Percentiles rank a stretch among this genome's conserved stretches.
Evolutionary conservation across 1,140 invertebrate species (phyloP).

Genomic region (Cotesia vestalis): DNA sequence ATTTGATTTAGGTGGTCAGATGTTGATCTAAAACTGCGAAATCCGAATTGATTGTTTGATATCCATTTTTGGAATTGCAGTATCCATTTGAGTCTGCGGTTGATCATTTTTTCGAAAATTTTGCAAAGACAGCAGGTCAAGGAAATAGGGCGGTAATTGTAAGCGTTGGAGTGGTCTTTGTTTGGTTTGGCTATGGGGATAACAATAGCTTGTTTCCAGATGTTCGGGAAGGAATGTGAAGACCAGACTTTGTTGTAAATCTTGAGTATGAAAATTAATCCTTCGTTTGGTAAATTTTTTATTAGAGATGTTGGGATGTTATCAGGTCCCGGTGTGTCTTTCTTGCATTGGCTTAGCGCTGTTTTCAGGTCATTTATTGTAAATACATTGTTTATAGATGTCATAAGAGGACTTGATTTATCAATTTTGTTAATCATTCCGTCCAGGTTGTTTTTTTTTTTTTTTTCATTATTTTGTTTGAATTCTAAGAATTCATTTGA

Average conservation of each 20-base stretch:
- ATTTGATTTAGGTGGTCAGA: conserved; percentile 8
- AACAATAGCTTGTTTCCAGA: background rate
- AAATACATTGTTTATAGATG: too few species aligned
- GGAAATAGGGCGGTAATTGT: conserved; percentile 6
- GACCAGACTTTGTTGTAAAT: conserved; percentile 5
- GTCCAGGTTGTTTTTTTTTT: too few species aligned
- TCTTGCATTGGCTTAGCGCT: background rate
- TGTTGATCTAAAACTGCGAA: conserved; percentile 2
- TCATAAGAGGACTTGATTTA: too few species aligned
- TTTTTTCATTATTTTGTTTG: too few species aligned
- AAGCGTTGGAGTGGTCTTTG: conserved; percentile 3
- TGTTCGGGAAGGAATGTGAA: background rate
- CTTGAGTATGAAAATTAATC: conserved; percentile 7
- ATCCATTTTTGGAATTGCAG: background rate
- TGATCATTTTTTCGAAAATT: conserved; percentile 15
- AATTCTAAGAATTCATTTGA: too few species aligned
- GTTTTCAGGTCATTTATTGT: too few species aligned
- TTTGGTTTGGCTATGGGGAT: conserved; percentile 4
- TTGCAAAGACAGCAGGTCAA: conserved; percentile 9
- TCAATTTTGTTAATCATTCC: too few species aligned
- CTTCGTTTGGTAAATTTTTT: conserved; percentile 8
- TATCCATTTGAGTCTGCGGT: background rate
- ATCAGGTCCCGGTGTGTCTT: conserved; percentile 29
- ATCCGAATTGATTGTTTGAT: conserved; percentile 1
- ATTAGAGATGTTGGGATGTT: conserved; percentile 21